Evolutionary conservation across 2,797 vertebrate species (phyloP).

Genomic region (Taenioides sp.): DNA sequence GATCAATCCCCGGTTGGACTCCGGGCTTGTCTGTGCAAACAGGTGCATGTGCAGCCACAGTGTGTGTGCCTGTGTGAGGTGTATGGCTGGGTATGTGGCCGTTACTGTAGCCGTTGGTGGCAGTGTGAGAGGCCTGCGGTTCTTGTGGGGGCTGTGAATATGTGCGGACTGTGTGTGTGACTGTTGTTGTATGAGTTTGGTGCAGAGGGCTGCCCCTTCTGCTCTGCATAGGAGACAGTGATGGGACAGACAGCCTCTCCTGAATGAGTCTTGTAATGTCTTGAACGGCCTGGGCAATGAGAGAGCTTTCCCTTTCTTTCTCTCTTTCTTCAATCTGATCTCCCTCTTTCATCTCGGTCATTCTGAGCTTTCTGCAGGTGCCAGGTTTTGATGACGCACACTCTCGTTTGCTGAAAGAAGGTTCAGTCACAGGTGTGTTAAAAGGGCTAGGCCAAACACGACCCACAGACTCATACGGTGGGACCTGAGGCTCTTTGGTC

Average conservation of each 20-base stretch:
- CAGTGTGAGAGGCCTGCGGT: slow-evolving; percentile 58
- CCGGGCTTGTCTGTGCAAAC: slow-evolving; percentile 78
- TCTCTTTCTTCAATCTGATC: slow-evolving; percentile 43
- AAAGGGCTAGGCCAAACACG: slow-evolving; percentile 70
- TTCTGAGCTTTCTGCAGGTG: slow-evolving; percentile 83
- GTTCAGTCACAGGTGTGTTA: slow-evolving; percentile 78
- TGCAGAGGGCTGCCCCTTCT: slow-evolving; percentile 65
- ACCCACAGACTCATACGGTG: slow-evolving; percentile 69
- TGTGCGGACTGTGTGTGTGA: slow-evolving; percentile 75
- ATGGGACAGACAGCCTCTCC: slow-evolving; percentile 82
- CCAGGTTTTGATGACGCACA: slow-evolving; percentile 82
- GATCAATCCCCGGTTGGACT: slow-evolving; percentile 52
- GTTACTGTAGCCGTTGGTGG: slow-evolving; percentile 62
- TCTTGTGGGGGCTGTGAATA: slow-evolving; percentile 56
- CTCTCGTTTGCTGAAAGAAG: slow-evolving; percentile 62
- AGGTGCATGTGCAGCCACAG: slow-evolving; percentile 66
- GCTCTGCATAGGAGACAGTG: slow-evolving; percentile 67
- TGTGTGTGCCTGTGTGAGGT: slow-evolving; percentile 68
- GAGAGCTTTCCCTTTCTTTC: slow-evolving; percentile 48
- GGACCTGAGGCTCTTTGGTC: slow-evolving; percentile 83
- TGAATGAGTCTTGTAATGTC: slow-evolving; percentile 83
- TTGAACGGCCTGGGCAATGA: slow-evolving; percentile 79
- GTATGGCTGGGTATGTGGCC: slow-evolving; percentile 69
- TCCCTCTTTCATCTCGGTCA: slow-evolving; percentile 70
- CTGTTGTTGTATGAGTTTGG: slow-evolving; percentile 69